Conservation (phyloP, 2,888 invertebrate genomes). For the Drosophila testacea region DNA sequence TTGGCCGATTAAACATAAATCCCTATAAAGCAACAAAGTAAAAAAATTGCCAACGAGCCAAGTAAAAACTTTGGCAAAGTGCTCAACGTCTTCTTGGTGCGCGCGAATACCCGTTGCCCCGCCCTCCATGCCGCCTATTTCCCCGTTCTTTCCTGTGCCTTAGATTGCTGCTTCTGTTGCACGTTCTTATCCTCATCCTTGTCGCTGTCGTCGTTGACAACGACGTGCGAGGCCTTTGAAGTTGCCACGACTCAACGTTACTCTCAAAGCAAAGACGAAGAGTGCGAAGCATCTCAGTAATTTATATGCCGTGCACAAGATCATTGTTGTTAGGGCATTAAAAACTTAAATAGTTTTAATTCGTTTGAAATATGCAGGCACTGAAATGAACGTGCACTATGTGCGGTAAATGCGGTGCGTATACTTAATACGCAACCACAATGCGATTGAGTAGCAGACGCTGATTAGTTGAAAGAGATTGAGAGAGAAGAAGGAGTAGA, state of each 20-base stretch:
- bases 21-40: constrained; percentile 79
- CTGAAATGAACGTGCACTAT: constrained; percentile 31
- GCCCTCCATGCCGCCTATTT: not conserved
- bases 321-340: constrained; percentile 78
- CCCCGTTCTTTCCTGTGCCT: not conserved
- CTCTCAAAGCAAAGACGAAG: constrained; percentile 7
- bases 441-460: constrained; percentile 1
- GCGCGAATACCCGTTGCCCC: not conserved
- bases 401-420: constrained; percentile 41
- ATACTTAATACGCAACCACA: constrained; percentile 39
- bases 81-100: constrained; percentile 61
- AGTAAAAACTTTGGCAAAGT: constrained; percentile 77
- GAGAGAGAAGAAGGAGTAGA: not conserved
- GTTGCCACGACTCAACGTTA: constrained; percentile 43
- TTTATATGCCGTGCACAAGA: constrained; percentile 79
- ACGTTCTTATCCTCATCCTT: constrained; percentile 56
- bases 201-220: constrained; percentile 52
- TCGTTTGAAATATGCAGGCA: constrained; percentile 68
- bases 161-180: constrained; percentile 15
- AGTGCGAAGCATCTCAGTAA: constrained; percentile 49
- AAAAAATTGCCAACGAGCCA: constrained; percentile 79
- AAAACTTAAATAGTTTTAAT: constrained; percentile 82
- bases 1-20: constrained; percentile 81
- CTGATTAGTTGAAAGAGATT: not conserved
- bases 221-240: constrained; percentile 73